Evolutionary conservation across 2,797 vertebrate species (phyloP), one percentile per base, ranked within the genome.

Genomic region (Eidolon dupreanum): DNA sequence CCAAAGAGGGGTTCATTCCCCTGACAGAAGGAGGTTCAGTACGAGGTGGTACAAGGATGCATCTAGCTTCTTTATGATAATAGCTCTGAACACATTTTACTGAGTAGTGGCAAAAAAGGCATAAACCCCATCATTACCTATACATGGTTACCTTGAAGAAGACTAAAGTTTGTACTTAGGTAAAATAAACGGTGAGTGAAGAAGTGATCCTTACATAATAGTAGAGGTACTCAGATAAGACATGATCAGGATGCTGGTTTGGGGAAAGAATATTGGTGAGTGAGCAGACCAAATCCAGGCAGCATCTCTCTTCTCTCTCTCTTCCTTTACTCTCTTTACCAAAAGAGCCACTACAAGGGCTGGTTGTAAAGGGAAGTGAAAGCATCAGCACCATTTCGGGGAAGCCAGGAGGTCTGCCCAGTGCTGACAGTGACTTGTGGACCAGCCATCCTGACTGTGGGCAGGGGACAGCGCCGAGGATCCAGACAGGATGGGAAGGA

Each of bases 361-460:
- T 31, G 28, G 19, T 19, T 49, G 31, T 46, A 5, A 59, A 91
- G 46, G 41, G 88, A 85, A 53, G 33, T 16, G 22, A 33, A 83
- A 33, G 41, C 3, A 26, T 43, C 5, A 17, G 43, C 61, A 59
- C 43, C 49, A 31, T 6, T 53, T 57, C 46, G 8, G 33, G 63
- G 57, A 88, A 61, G 63, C n/a, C 31, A 19, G 36, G 55, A 26
- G 81, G 66, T 31, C 28, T 63, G 68, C 3, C 15, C 1, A 3
- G 38, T 4, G 46, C 43, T 11, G 11, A 36, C 22, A 22, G 26
- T 0, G 7, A n/a, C 43, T 20, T 33, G 43, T 3, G 51, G 63
- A 28, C 2, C 4, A 55, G 17, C 22, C 6, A 0, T 2, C n/a
- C 26, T 41, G 46, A 24, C 26, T 28, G 15, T 3, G 28, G 53